phyloP scores from a whole-genome alignment of 1,140 invertebrate species.

The Meloidogyne hapla region DNA sequence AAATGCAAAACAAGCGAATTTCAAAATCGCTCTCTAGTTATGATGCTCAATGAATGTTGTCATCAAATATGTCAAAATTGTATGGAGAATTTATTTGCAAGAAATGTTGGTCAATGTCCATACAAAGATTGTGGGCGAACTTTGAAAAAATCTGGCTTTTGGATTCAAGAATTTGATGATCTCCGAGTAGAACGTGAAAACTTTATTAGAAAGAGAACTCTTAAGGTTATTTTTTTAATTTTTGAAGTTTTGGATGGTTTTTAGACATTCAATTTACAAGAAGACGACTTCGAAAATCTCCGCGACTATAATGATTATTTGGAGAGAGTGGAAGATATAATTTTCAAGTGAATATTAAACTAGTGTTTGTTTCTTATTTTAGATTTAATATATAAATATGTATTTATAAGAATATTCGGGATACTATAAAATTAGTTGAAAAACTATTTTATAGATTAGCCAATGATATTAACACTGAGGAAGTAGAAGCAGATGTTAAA shows the following conservation, averaged over 20 bases:
- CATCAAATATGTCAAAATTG: conserved; percentile 95
- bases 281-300: conserved; percentile 80
- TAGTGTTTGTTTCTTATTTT: neutral
- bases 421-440: neutral
- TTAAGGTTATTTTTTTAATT: conserved; percentile 69
- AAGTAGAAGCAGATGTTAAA: conserved; percentile 86
- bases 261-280: conserved; percentile 80
- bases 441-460: conserved; percentile 79
- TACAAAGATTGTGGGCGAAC: conserved; percentile 77
- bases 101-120: conserved; percentile 88
- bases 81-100: conserved; percentile 87
- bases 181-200: conserved; percentile 93
- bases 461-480: conserved; percentile 84
- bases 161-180: conserved; percentile 93
- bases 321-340: conserved; percentile 82
- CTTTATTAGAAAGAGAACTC: conserved; percentile 83
- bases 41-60: conserved; percentile 97
- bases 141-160: conserved; percentile 82
- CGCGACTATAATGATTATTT: conserved; percentile 88
- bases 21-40: conserved; percentile 79
- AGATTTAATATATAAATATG: neutral
- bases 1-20: conserved; percentile 97
- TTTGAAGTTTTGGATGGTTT: conserved; percentile 30
- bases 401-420: neutral
- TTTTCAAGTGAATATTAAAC: conserved; percentile 64